These are phyloP conservation scores for Lasiurus borealis DNA, from an alignment of 2,113 vertebrate species.

Conservation along the genomic window DNA sequence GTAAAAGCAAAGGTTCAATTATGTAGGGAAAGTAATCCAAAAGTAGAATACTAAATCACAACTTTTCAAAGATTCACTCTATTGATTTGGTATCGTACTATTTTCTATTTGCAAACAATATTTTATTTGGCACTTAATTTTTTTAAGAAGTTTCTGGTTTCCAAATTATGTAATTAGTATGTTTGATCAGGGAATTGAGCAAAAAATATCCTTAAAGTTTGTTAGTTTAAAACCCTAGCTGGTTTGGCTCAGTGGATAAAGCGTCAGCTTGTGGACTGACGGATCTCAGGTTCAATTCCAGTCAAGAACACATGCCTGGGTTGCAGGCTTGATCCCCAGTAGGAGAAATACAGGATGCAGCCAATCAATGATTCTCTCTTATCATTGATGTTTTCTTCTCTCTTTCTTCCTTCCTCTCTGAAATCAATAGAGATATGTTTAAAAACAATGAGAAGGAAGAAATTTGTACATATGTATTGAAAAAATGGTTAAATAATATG, in stretches of 20 bases:
- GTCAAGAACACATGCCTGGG: too few species aligned
- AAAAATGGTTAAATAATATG: constrained; percentile 38
- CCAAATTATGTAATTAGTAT: not conserved
- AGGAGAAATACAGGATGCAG: too few species aligned
- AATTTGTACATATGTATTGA: not conserved
- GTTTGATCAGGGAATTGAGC: not conserved
- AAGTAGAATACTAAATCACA: not conserved
- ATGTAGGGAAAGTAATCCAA: not conserved
- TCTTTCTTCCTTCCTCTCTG: too few species aligned
- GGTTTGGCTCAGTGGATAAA: too few species aligned
- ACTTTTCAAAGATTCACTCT: constrained; percentile 27
- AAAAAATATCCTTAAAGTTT: constrained; percentile 30
- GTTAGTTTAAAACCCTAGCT: not conserved
- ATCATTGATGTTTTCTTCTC: too few species aligned
- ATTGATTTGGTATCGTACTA: not conserved
- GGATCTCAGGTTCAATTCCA: too few species aligned
- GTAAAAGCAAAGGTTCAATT: constrained; percentile 19
- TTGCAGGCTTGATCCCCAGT: too few species aligned
- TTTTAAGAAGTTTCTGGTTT: not conserved
- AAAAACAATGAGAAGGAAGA: not conserved
- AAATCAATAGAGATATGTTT: too few species aligned
- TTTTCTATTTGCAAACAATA: constrained; percentile 29
- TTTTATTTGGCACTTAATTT: not conserved
- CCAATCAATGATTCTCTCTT: too few species aligned
- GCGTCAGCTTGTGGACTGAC: too few species aligned